A percentile compares a stretch with the other conserved stretches of the same genome.
Conservation (phyloP, 2,113 vertebrate species). For the Bubo blakistoni region DNA sequence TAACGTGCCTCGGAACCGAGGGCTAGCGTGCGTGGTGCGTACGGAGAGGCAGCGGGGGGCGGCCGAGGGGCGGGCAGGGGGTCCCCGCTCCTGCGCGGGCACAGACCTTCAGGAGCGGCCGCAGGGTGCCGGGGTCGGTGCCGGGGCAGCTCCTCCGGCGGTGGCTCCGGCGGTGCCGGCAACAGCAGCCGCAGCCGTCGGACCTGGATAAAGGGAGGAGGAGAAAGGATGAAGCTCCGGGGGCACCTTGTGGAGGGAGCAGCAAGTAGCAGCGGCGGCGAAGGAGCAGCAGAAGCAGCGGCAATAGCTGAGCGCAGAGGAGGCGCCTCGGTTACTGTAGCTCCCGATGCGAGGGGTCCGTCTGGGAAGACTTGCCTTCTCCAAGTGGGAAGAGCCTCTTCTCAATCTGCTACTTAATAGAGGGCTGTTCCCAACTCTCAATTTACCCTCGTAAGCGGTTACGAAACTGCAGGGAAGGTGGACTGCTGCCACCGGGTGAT, state of each 20-base stretch:
- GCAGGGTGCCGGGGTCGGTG: neutral
- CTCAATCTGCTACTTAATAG: slow-evolving; percentile 89
- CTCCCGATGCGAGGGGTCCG: slow-evolving; percentile 57
- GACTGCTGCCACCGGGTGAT: slow-evolving; percentile 80
- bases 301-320: neutral
- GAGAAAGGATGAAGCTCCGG: slow-evolving; percentile 22
- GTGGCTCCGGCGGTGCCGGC: neutral
- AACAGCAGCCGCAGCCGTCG: neutral
- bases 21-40: neutral
- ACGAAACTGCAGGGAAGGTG: slow-evolving; percentile 86
- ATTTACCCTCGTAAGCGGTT: slow-evolving; percentile 83
- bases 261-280: slow-evolving; percentile 13
- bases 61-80: neutral
- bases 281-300: neutral
- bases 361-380: slow-evolving; percentile 76
- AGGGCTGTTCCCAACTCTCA: slow-evolving; percentile 87
- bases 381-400: slow-evolving; percentile 85
- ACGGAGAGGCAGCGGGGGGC: neutral
- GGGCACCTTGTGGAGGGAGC: slow-evolving; percentile 52
- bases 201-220: neutral
- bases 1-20: neutral
- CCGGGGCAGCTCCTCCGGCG: neutral
- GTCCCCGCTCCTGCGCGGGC: neutral
- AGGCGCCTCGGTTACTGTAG: slow-evolving; percentile 5
- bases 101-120: slow-evolving; percentile 30